phyloP scores from a whole-genome alignment of 2,113 vertebrate genomes.

The Ailurus styani region DNA sequence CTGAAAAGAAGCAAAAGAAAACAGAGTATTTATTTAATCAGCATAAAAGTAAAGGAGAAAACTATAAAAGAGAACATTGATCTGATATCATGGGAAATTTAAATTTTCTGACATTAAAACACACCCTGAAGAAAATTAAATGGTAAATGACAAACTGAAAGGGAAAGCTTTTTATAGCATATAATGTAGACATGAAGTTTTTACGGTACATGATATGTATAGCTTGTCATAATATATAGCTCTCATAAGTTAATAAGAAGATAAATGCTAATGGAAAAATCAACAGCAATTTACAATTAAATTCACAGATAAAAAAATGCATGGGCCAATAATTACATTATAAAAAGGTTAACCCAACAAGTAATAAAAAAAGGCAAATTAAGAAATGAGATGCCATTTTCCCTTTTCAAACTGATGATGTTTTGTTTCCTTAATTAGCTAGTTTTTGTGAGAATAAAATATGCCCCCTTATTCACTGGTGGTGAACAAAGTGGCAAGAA shows the following conservation, averaged over 20 bases:
- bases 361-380: slow-evolving; percentile 24
- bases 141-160: not conserved
- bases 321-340: not conserved
- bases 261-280: slow-evolving; percentile 28
- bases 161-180: not conserved
- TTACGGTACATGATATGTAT: not conserved
- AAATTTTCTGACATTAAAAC: slow-evolving; percentile 46
- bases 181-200: not conserved
- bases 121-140: slow-evolving; percentile 32
- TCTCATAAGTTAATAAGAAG: not conserved
- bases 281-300: not conserved
- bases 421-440: slow-evolving; percentile 24
- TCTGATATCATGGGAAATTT: slow-evolving; percentile 9
- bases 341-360: not conserved
- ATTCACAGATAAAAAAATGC: not conserved
- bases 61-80: slow-evolving; percentile 5
- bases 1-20: slow-evolving; percentile 15
- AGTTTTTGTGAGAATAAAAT: slow-evolving; percentile 33
- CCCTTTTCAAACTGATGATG: slow-evolving; percentile 14
- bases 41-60: not conserved
- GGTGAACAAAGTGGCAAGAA: not conserved
- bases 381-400: slow-evolving; percentile 19
- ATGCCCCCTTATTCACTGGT: not conserved
- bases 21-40: slow-evolving; percentile 24
- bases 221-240: not conserved